These are phyloP conservation scores for Lacanobia wlatinum DNA, from an alignment of 2,888 invertebrate genomes.

Conservation along the genomic window DNA sequence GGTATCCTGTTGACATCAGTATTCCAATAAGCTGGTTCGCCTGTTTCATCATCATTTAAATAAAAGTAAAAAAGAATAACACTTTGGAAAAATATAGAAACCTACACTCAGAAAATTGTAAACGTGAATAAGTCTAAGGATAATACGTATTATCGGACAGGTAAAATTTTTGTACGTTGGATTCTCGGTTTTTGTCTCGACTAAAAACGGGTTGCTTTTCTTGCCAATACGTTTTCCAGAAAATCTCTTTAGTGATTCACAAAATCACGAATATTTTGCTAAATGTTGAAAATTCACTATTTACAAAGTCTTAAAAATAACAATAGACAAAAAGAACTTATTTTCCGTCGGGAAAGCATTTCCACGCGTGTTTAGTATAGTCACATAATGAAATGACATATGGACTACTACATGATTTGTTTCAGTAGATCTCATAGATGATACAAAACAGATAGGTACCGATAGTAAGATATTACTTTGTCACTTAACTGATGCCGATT, in stretches of 20 bases:
- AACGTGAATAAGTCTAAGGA: neutral
- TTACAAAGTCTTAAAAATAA: neutral
- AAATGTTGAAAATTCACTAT: neutral
- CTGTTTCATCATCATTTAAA: no score
- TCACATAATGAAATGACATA: neutral
- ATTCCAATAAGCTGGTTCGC: no score
- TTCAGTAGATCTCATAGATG: neutral
- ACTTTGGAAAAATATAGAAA: neutral
- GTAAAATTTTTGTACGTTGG: neutral
- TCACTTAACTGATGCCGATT: conserved; percentile 39
- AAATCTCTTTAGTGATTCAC: conserved; percentile 2
- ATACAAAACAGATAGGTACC: neutral
- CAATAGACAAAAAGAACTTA: neutral
- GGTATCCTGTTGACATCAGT: no score
- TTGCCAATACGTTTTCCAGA: conserved; percentile 12
- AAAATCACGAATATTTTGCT: neutral
- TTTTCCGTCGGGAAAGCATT: neutral
- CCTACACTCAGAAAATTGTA: neutral
- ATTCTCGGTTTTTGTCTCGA: conserved; percentile 1
- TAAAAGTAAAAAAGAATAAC: no score
- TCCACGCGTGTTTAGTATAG: neutral
- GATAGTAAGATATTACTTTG: neutral
- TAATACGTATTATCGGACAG: neutral
- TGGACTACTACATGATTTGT: neutral
- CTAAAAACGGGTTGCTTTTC: conserved; percentile 13